phyloP scores from a whole-genome alignment of 2,888 invertebrate species.

The Bellardia bayeri region DNA sequence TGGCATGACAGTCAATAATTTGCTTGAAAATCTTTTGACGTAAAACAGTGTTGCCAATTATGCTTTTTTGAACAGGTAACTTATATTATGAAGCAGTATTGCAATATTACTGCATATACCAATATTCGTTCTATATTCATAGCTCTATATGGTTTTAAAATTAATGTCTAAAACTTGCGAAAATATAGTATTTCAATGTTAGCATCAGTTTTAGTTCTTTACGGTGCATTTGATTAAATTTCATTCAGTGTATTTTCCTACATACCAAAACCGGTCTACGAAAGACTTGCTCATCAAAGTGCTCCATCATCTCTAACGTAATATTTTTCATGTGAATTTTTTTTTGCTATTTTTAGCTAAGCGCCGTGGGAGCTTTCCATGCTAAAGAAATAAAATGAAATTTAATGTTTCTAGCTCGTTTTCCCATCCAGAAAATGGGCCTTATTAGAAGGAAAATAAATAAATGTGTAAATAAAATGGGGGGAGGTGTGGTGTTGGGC shows the following conservation, averaged over 20 bases:
- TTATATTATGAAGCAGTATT: too few relatives aligned
- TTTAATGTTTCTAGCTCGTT: constrained; percentile 1
- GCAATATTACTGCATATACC: too few relatives aligned
- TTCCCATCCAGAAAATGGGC: background rate
- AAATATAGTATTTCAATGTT: too few relatives aligned
- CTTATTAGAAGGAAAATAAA: background rate
- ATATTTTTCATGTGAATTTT: constrained; percentile 40
- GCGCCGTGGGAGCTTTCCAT: constrained; percentile 36
- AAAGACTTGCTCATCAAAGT: constrained; percentile 2
- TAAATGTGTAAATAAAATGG: background rate
- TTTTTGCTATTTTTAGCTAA: constrained; percentile 38
- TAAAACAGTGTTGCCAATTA: too few relatives aligned
- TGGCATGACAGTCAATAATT: too few relatives aligned
- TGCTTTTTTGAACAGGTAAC: too few relatives aligned
- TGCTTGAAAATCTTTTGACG: too few relatives aligned
- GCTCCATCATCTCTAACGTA: constrained; percentile 15
- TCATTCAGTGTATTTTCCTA: background rate
- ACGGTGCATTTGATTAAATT: constrained; percentile 3
- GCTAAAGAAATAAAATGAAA: constrained; percentile 23
- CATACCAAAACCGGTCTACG: constrained; percentile 37
- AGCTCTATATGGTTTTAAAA: too few relatives aligned
- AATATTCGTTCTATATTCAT: too few relatives aligned
- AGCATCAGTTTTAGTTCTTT: background rate
- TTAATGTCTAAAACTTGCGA: too few relatives aligned
- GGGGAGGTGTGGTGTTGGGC: background rate